Evolutionary conservation across 2,113 vertebrate species (phyloP), one percentile per base, ranked within the genome.

Genomic region (Serilophus lunatus): DNA sequence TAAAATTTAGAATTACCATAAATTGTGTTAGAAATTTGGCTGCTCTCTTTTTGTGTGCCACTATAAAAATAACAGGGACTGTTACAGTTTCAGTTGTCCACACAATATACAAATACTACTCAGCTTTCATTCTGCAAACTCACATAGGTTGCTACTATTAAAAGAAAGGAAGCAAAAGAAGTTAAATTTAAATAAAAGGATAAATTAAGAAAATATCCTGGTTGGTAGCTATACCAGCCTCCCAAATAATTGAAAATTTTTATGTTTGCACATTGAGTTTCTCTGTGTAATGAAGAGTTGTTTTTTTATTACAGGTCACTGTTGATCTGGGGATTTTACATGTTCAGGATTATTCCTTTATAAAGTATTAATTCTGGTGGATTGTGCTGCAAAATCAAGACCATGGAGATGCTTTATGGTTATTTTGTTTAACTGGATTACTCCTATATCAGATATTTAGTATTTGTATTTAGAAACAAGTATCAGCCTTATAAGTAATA

Each of bases 361-460:
- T 95, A 72, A 51, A 72, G 86, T 97, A 97, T 97, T 97, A 97
- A 97, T 97, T 97, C 95, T 90, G 84, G 59, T 97, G 91, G 92
- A 77, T 93, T 97, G 36, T 92, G 57, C 70, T 94, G 38, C 91
- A 95, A 91, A 97, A 95, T 96, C 61, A 86, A 92, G 94, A 97
- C 74, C 84, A 79, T 6, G 25, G 95, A 96, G 85, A 93, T 96
- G 82, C 70, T 92, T 85, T 61, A 28, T 40, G 44, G 86, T 97
- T 96, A 79, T 93, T 96, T 97, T 85, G 95, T 96, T 91, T 14
- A 97, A 97, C 92, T 91, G 89, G 96, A 98, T 98, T 97, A 96
- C 44, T 89, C 54, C 61, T 26, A 4, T 97, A 96, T 98, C 94
- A 95, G 94, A 60, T 96, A 97, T 97, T 97, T 97, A 71, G 35